Conservation (phyloP, 2,888 invertebrate genomes). For the Oxycera nigricornis region DNA sequence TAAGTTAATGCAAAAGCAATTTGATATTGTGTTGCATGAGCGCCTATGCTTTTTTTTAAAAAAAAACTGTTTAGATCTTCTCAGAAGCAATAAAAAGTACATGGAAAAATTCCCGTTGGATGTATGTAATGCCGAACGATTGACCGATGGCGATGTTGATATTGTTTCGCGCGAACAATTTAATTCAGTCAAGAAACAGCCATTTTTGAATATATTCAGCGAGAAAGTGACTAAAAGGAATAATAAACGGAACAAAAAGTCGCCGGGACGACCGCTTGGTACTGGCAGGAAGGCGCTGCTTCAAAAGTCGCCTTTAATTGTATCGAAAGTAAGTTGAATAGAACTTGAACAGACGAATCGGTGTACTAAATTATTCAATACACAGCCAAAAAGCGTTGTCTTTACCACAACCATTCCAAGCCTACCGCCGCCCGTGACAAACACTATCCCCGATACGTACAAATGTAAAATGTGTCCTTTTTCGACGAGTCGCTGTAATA, state of each 20-base stretch:
- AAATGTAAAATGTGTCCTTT: constrained; percentile 72
- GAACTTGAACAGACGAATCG: background rate
- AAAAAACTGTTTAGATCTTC: constrained; percentile 64
- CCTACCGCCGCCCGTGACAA: background rate
- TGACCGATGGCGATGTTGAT: constrained; percentile 74
- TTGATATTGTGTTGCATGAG: too few relatives aligned
- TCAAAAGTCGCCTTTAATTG: background rate
- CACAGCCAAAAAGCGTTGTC: background rate
- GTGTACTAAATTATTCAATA: background rate
- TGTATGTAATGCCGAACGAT: constrained; percentile 75
- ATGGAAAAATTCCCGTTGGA: constrained; percentile 85
- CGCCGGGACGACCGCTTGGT: constrained; percentile 46
- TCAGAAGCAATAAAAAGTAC: constrained; percentile 69
- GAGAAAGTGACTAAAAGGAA: constrained; percentile 43
- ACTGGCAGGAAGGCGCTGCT: background rate
- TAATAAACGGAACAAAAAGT: constrained; percentile 43
- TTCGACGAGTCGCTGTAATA: constrained; percentile 73
- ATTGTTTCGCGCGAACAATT: constrained; percentile 71
- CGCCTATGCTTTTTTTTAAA: too few relatives aligned
- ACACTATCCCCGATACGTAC: constrained; percentile 59
- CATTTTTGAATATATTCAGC: constrained; percentile 65
- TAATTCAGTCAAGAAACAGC: constrained; percentile 58
- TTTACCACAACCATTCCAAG: background rate
- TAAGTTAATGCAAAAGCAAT: constrained; percentile 60
- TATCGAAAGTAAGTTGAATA: too few relatives aligned